Evolutionary conservation across 1,140 invertebrate species (phyloP), one percentile per base, ranked within the genome.

Genomic region (Drosophila trapezifrons): DNA sequence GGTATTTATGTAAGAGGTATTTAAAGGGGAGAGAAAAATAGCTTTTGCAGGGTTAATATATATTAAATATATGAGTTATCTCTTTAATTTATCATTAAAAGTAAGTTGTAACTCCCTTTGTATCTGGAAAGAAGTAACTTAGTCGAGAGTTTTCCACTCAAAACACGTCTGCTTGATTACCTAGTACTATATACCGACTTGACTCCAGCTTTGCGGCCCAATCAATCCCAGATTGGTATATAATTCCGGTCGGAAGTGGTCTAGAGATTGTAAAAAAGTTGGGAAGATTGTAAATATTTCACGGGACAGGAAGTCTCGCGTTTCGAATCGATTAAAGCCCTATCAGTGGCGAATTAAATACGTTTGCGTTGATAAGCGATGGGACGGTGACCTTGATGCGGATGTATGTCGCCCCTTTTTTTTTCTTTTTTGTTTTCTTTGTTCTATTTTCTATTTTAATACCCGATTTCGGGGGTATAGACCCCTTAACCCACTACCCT

Each of bases 281-380:
- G 43, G 43, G 12, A 25, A 49, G 47, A 25, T 43, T 38, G 18
- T 63, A 22, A 63, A 45, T 42, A 62, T 40, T 29, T n/a, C 13
- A 20, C 7, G 13, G 25, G 55, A 1, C 59, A 63, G 59, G 59
- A 63, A 62, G 35, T 62, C 2, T 27, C 51, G 32, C 51, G 51
- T 13, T 32, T 37, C 35, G 22, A 25, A n/a, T 25, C 27, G 55
- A 60, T 64, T 45, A 59, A 60, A n/a, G 54, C 15, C 18, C 25
- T 32, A 64, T 59, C 52, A 64, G 37, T 4, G 43, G 25, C 9
- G 13, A 58, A 32, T 29, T n/a, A 52, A 59, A 20, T 52, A 52
- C 20, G n/a, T n/a, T 51, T 37, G n/a, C 29, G 49, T 25, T 54
- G 29, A 37, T 60, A 52, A 52, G 47, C n/a, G 29, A 52, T 52